These are phyloP conservation scores for Rhynchonycteris naso DNA, from an alignment of 2,797 vertebrate genomes.

Conservation along the genomic window DNA sequence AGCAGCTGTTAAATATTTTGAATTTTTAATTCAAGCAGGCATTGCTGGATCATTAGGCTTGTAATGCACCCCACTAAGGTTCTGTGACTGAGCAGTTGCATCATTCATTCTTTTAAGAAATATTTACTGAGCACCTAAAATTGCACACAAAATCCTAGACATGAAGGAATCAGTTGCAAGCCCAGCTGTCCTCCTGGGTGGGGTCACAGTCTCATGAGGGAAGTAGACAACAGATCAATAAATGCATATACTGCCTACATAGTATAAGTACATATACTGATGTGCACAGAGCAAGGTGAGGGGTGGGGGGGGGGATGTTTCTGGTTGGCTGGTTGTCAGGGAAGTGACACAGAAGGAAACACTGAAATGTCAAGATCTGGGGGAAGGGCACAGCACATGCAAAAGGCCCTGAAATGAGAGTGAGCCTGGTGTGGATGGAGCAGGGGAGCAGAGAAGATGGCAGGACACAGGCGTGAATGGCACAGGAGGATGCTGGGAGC, in stretches of 20 bases:
- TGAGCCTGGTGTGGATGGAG: not conserved
- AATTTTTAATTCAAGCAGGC: not conserved
- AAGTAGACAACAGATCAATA: too few species aligned
- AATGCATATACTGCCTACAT: rapidly evolving
- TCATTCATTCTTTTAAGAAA: not conserved
- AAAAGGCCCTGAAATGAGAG: not conserved
- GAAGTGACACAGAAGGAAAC: not conserved
- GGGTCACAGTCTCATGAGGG: not conserved
- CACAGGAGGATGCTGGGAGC: not conserved
- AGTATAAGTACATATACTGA: too few species aligned
- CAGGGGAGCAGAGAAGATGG: not conserved
- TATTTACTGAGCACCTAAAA: not conserved
- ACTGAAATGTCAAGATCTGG: not conserved
- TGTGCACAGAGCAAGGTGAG: not conserved
- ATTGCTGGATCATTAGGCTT: not conserved
- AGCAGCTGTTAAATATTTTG: not conserved
- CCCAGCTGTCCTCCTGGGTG: not conserved
- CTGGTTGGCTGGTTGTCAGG: not conserved
- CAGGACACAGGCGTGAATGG: not conserved
- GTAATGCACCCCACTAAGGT: too few species aligned
- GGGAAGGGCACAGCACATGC: not conserved
- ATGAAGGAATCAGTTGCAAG: not conserved
- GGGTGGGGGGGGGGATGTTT: not conserved
- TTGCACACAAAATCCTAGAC: not conserved
- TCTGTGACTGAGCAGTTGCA: not conserved